A percentile compares a stretch with the other conserved stretches of the same genome.
phyloP scores from a whole-genome alignment of 2,113 vertebrate genomes.

The Seriola aureovittata region DNA sequence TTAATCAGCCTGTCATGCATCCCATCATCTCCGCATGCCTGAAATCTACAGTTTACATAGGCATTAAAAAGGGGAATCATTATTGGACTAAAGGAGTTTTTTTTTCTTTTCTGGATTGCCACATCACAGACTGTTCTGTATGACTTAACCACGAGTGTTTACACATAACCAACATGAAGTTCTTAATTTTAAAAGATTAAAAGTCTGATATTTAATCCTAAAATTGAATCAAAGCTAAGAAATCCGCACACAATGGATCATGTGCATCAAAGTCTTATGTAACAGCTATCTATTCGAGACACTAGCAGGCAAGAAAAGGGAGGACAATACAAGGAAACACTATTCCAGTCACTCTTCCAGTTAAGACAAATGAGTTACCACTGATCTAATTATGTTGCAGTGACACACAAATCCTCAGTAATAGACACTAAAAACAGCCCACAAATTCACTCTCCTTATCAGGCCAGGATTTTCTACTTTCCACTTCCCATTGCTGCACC shows the following conservation, averaged over 20 bases:
- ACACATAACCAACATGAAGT: not conserved
- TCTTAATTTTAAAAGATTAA: not conserved
- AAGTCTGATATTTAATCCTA: not conserved
- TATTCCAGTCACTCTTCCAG: not conserved
- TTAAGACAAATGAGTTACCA: not conserved
- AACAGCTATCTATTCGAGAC: not conserved
- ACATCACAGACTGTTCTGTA: not conserved
- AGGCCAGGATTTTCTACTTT: constrained; percentile 28
- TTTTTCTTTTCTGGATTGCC: not conserved
- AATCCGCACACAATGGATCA: not conserved
- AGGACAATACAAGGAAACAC: constrained; percentile 21
- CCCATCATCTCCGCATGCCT: not conserved
- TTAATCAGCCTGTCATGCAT: not conserved
- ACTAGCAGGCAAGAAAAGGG: not conserved
- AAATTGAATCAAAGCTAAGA: constrained; percentile 13
- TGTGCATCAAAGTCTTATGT: not conserved
- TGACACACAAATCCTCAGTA: not conserved
- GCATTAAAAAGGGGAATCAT: constrained; percentile 6
- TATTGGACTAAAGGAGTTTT: not conserved
- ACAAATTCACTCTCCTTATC: constrained; percentile 18
- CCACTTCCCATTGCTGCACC: constrained; percentile 15
- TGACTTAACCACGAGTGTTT: not conserved
- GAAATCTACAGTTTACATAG: not conserved
- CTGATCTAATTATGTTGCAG: not conserved
- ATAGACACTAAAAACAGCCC: not conserved